Evolutionary conservation across 2,888 invertebrate genomes (phyloP), one percentile per base, ranked within the genome.

Genomic region (Ormyrus nitidulus): DNA sequence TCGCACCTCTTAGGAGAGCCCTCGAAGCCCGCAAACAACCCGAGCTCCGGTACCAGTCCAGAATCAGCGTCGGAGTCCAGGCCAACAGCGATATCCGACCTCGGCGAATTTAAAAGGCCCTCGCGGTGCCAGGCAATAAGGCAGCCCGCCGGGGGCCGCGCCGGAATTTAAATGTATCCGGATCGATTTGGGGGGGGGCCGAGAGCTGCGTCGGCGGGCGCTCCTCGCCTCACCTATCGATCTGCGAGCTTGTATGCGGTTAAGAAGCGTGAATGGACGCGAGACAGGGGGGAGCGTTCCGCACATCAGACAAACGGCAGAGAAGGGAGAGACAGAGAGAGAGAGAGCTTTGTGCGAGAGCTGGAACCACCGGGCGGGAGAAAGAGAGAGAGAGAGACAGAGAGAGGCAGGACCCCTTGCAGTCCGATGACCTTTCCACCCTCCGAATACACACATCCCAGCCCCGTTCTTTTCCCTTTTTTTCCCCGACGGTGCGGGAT

Each of bases 151-250:
- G 11, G 19, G 65, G 9, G 19, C 7, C 19, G 19, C 62, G 64
- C 62, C 68, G 72, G 76, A 77, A 80, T 77, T 80, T 58, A 72
- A 72, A 76, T 79, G 77, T 77, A 76, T 80, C 77, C 54, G 54
- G 74, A 80, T 80, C 80, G 78, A 77, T 75, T 72, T 11, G 46
- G 11, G 81, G 83, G 81, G 80, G 83, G 79, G 77, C 78, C 78
- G 81, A 81, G 81, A 79, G 80, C 78, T 19, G 81, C 82, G 82
- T 7, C 8, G 6, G 46, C 13, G 6, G 8, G 44, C 11, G 34
- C 10, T 6, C 68, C 53, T 54, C 64, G 62, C 13, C 10, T 7
- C 5, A 2, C 65, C 51, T 77, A 77, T 77, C 77, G 77, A 77
- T 77, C 77, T 19, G 56, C 77, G 61, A 6, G 34, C 11, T 9